phyloP scores from a whole-genome alignment of 2,888 invertebrate genomes.

The Eudasyphora cyanicolor region DNA sequence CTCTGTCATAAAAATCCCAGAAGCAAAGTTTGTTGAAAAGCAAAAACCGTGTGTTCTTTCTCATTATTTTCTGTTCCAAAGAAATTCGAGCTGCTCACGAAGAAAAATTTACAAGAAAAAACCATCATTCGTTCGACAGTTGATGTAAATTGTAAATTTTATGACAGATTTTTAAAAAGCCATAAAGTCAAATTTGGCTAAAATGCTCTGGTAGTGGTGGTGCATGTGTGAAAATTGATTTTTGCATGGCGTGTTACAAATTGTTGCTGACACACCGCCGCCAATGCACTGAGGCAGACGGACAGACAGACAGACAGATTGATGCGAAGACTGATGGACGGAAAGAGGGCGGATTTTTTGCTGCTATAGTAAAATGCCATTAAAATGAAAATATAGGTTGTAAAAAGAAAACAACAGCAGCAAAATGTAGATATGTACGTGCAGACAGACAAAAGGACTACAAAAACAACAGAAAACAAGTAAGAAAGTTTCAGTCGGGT shows the following conservation, averaged over 20 bases:
- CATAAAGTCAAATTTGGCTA: conserved; percentile 12
- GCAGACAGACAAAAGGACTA: neutral
- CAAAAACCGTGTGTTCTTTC: neutral
- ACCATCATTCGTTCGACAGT: neutral
- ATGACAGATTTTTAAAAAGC: conserved; percentile 21
- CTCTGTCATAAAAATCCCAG: neutral
- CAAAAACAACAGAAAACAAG: neutral
- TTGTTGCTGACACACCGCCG: conserved; percentile 13
- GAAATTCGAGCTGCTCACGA: neutral
- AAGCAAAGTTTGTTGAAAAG: neutral
- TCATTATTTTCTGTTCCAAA: neutral
- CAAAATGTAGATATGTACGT: neutral
- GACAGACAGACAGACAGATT: no score
- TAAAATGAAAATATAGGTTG: conserved; percentile 23
- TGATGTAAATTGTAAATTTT: conserved; percentile 20
- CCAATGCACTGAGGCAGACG: no score
- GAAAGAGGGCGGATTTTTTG: neutral
- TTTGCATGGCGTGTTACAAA: neutral
- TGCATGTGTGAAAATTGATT: conserved; percentile 32
- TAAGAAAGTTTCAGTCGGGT: no score
- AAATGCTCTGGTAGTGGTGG: no score
- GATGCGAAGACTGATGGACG: no score
- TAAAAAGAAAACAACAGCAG: neutral
- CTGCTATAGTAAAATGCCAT: neutral
- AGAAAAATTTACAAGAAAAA: neutral